phyloP scores from a whole-genome alignment of 2,113 vertebrate genomes.

The Chamaea fasciata region DNA sequence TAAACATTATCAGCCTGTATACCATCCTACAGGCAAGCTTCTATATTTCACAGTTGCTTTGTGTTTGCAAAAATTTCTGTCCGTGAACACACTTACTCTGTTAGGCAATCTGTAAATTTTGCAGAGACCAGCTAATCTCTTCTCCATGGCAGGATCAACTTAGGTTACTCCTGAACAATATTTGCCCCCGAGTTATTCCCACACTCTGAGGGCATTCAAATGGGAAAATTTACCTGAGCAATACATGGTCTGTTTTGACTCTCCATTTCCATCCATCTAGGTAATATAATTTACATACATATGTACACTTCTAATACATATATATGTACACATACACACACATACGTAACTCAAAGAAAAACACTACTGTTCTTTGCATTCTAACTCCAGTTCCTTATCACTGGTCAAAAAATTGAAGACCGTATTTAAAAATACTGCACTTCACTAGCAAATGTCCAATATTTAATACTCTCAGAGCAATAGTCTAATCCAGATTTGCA shows the following conservation, averaged over 20 bases:
- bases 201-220: background rate
- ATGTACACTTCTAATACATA: background rate
- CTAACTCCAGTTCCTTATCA: background rate
- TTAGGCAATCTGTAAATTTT: background rate
- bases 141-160: background rate
- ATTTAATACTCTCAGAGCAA: background rate
- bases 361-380: background rate
- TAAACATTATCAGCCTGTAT: background rate
- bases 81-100: background rate
- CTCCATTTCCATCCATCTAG: background rate
- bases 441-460: background rate
- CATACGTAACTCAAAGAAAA: background rate
- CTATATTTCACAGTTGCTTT: background rate
- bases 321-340: background rate
- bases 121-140: background rate
- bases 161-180: background rate
- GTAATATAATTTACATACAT: background rate
- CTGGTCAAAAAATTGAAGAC: background rate
- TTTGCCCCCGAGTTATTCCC: background rate
- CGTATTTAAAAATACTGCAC: background rate
- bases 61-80: background rate
- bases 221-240: background rate
- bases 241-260: background rate
- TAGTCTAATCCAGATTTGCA: constrained; percentile 43
- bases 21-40: background rate